Evolutionary conservation across 2,888 invertebrate genomes (phyloP), one percentile per base, ranked within the genome.

Genomic region (Anodontia alba): DNA sequence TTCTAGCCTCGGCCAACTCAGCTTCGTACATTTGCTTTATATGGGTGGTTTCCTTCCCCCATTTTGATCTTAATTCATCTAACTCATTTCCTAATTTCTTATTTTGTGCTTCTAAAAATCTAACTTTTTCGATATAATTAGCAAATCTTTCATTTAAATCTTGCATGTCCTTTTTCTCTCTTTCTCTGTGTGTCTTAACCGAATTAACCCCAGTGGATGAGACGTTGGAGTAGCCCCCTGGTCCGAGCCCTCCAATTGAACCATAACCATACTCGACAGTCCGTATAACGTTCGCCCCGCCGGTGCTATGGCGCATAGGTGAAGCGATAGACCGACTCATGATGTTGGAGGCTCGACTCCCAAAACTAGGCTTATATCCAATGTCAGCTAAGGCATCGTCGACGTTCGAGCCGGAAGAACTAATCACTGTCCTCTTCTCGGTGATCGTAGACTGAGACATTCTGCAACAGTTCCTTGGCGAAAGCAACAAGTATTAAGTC

Each of bases 71-170:
- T 75, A 94, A 88, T 33, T 91, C 90, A 26, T 94, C 93, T 76
- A 94, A 83, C 82, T 94, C 94, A 17, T 89, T 88, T 62, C 91
- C 94, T 62, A 95, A 84, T 81, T 94, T 93, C 71, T 92, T 88
- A 90, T 95, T 95, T 89, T 95, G 95, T n/a, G 94, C 94, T 85
- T 95, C 95, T 75, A 95, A 88, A 83, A 94, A 95, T 66, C 95
- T 89, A 26, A 93, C 92, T 91, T 95, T 95, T 92, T 95, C 95
- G 83, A 95, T 95, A 92, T 95, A 95, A 91, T 91, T 93, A 81
- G 95, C 95, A 76, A 95, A 95, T 73, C 95, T 91, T 89, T 95
- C 95, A 90, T 95, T 95, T 83, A 95, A 89, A 83, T 95, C 95
- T 89, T 94, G 94, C 94, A 95, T 94, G 87, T 95, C 95, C 88